Base-by-base conservation (phyloP, 30 jellyfish, hydroid and myxozoan genomes). In the Mastigias papua region DNA sequence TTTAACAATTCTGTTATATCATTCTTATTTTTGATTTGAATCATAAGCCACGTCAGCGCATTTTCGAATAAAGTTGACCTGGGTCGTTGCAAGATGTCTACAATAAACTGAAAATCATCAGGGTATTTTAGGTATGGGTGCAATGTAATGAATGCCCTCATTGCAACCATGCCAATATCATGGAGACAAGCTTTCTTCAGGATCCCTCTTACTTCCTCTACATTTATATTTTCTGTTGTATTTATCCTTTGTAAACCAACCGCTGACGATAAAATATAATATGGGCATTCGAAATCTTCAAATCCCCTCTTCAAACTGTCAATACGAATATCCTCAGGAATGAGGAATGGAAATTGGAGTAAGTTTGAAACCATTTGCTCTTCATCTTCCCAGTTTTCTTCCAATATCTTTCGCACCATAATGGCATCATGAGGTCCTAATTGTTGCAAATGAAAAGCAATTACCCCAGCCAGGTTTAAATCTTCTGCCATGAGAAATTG, bases 321-420 rank as follows among this genome's bases (percentile, higher is more conserved):
- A 13, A 93, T 46, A 32, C 98, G 91, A n/a, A 87, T 82, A 28
- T 93, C 97, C 63, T 93, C 98, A 19, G 98, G 97, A 17, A 93
- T 87, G 26, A 93, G 85, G 58, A 23, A 57, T 15, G 98, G 98
- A 72, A 34, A 82, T 64, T 87, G 97, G 22, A 93, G 78, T 28
- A 93, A 48, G 81, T 93, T 93, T 8, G 98, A 87, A 31, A 93
- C 95, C 95, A 93, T 88, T 76, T 93, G 98, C 32, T 80, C 97
- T 68, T 93, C 98, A 62, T 87, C 97, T 20, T 93, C 97, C 98
- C 98, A 93, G 86, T 88, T 88, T 68, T 86, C 89, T 61, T 80
- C 92, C 31, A 93, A 30, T 30, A 93, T 78, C 51, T 83, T 87
- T 63, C 86, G 66, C n/a, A 87, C 64, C 90, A 93, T 78, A 34